phyloP scores from a whole-genome alignment of 2,113 vertebrate genomes.

The Lycaon pictus region DNA sequence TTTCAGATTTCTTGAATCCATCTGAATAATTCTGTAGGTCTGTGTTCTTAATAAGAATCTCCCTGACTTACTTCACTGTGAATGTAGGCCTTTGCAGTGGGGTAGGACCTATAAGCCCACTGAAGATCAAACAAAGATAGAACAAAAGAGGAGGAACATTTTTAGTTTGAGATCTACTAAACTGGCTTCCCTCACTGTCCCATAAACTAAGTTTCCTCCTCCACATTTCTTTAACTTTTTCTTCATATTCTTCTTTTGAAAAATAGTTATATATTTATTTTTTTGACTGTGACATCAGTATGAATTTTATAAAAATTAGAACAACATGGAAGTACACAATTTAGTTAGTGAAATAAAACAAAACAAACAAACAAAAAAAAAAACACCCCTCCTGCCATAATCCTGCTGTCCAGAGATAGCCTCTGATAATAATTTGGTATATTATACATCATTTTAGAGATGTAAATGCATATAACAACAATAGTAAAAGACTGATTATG shows the following conservation, averaged over 20 bases:
- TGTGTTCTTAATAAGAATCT: not conserved
- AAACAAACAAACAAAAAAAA: too few species aligned
- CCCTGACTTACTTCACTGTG: not conserved
- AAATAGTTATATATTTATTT: not conserved
- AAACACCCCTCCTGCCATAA: not conserved
- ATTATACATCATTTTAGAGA: not conserved
- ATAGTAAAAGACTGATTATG: not conserved
- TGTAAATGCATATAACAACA: not conserved
- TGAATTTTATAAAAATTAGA: slow-evolving; percentile 22
- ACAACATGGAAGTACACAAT: not conserved
- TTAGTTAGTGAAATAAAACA: not conserved
- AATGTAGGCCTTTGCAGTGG: not conserved
- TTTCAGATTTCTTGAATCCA: not conserved
- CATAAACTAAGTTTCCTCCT: not conserved
- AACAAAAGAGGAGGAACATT: slow-evolving; percentile 1
- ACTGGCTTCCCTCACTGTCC: not conserved
- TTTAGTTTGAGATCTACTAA: slow-evolving; percentile 29
- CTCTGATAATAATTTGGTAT: not conserved
- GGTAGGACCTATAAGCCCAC: not conserved
- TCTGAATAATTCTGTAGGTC: not conserved
- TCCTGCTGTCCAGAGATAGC: not conserved
- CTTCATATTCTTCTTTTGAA: not conserved
- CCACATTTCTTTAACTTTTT: not conserved
- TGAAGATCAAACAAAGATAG: not conserved
- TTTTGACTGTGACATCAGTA: not conserved